Conservation (phyloP, 2,888 invertebrate species). For the Diarsia brunnea region DNA sequence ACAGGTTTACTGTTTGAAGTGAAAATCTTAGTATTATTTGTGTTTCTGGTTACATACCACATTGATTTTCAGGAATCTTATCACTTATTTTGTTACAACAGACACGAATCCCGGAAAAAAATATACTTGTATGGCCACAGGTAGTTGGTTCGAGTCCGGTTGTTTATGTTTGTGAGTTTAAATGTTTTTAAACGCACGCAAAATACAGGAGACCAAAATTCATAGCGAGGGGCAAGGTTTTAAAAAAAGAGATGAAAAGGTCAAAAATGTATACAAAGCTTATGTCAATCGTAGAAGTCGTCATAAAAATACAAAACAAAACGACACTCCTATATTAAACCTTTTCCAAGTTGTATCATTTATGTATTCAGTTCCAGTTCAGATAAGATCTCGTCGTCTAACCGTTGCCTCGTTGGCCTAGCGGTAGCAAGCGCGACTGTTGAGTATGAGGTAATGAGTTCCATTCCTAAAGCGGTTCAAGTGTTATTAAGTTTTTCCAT, state of each 20-base stretch:
- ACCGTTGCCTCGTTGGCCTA: too few relatives aligned
- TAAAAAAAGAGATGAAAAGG: neutral
- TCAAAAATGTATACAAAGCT: neutral
- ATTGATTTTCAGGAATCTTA: neutral
- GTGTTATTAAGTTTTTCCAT: too few relatives aligned
- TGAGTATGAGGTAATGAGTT: too few relatives aligned
- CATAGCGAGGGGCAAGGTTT: neutral
- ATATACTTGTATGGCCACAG: neutral
- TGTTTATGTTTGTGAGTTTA: neutral
- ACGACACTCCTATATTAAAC: neutral
- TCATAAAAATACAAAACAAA: neutral
- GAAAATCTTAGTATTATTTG: constrained; percentile 18
- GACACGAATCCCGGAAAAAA: neutral
- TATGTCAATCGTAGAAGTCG: neutral
- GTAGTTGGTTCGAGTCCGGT: neutral
- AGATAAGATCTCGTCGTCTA: neutral
- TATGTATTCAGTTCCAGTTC: neutral
- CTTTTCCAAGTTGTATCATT: neutral
- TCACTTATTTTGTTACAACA: neutral
- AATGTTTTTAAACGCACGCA: neutral
- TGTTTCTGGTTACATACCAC: neutral
- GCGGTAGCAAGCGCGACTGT: too few relatives aligned
- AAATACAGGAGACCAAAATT: neutral
- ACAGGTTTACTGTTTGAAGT: constrained; percentile 17
- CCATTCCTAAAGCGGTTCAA: too few relatives aligned